Percentiles rank a stretch among this genome's conserved stretches.
Evolutionary conservation across 2,888 invertebrate genomes (phyloP).

Genomic region (Pheosia tremula): DNA sequence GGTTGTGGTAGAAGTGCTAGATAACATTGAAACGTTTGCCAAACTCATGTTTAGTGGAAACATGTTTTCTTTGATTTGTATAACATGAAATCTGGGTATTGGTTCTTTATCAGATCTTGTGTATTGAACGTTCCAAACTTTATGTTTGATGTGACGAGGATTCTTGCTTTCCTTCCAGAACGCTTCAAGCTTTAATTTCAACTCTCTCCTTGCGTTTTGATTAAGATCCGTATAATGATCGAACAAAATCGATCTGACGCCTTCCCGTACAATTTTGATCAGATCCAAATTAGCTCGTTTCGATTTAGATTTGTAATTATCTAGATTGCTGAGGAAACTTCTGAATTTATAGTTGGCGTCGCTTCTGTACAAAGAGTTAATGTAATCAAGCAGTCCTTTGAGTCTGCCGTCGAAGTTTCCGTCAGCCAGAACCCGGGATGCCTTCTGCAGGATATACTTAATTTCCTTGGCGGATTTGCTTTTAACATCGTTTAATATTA

Average conservation of each 20-base stretch:
- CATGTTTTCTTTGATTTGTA: neutral
- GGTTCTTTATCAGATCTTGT: neutral
- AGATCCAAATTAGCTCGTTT: constrained; percentile 37
- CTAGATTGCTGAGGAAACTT: constrained; percentile 40
- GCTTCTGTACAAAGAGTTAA: constrained; percentile 51
- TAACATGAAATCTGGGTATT: neutral
- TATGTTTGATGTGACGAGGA: neutral
- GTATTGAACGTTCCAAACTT: neutral
- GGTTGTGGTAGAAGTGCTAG: neutral
- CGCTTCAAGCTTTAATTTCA: constrained; percentile 22
- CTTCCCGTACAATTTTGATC: constrained; percentile 37
- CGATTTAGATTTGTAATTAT: constrained; percentile 37
- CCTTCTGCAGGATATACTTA: constrained; percentile 31
- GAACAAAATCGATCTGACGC: constrained; percentile 46
- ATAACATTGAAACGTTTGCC: neutral
- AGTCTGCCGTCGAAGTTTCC: constrained; percentile 23
- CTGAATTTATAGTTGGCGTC: constrained; percentile 36
- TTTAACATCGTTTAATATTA: constrained; percentile 38
- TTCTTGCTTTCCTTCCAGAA: constrained; percentile 3
- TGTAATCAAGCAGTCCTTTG: constrained; percentile 36
- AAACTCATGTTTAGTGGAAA: neutral
- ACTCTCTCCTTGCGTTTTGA: constrained; percentile 33
- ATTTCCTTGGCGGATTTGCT: constrained; percentile 29
- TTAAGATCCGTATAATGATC: constrained; percentile 52
- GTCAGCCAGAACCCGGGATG: constrained; percentile 23